Evolutionary conservation across 2,113 vertebrate species (phyloP).

Genomic region (Forbesichthys papilliferus): DNA sequence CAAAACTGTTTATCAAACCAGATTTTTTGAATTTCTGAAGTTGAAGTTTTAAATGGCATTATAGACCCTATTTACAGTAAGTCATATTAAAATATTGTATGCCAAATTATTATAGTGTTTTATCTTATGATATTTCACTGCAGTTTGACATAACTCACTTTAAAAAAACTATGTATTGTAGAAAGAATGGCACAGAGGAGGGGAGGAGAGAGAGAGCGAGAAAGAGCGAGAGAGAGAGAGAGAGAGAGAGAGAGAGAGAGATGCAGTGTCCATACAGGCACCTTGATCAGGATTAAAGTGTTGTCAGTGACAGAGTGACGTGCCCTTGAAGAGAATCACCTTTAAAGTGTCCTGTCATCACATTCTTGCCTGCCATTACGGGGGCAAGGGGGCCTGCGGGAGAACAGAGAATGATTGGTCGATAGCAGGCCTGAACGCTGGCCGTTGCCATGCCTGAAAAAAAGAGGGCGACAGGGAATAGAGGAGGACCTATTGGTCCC

Average conservation of each 20-base stretch:
- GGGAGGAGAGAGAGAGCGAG: background rate
- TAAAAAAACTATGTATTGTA: background rate
- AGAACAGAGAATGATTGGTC: constrained; percentile 45
- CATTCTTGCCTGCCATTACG: constrained; percentile 70
- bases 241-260: constrained; percentile 3
- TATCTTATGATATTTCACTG: background rate
- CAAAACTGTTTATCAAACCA: background rate
- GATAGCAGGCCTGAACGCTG: constrained; percentile 35
- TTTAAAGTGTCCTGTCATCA: constrained; percentile 75
- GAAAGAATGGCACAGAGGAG: background rate
- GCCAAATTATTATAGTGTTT: too few relatives aligned
- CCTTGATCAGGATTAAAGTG: constrained; percentile 74
- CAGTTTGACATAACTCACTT: background rate
- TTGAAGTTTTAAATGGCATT: too few relatives aligned
- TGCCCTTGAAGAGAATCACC: constrained; percentile 74
- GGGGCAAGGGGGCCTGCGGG: constrained; percentile 34
- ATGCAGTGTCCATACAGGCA: constrained; percentile 31
- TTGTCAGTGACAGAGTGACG: constrained; percentile 71
- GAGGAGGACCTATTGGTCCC: constrained; percentile 37
- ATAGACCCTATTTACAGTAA: too few relatives aligned
- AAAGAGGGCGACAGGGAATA: constrained; percentile 23
- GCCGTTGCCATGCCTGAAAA: constrained; percentile 24
- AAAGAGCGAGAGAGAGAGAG: background rate
- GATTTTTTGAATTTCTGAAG: too few relatives aligned
- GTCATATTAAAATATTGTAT: too few relatives aligned